Evolutionary conservation across 92 coral and sea anemone genomes (phyloP), one percentile per base, ranked within the genome.

Genomic region (Pocillopora grandis): DNA sequence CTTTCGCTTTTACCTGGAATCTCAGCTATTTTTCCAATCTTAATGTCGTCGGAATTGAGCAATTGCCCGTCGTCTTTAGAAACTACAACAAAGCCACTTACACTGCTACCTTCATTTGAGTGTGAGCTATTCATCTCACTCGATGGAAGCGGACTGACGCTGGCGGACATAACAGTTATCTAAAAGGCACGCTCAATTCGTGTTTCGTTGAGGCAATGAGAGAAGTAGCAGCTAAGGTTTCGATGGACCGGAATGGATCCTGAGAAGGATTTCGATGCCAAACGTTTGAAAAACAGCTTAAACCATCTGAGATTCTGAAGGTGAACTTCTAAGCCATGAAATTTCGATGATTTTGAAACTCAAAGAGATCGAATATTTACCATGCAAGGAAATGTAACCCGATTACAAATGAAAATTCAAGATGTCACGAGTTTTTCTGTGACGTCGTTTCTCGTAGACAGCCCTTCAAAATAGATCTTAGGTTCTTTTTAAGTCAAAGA

Each of bases 61-160:
- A 55, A 61, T n/a, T 49, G 33, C 9, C 18, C 86, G 31, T 74
- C 74, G 52, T 65, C 52, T 23, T 83, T 64, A 7, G 56, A 73
- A 56, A 83, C 73, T 52, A 83, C 65, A 14, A 83, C 86, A 57
- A 8, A 83, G 18, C 72, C 37, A 17, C 16, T 37, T 10, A 60
- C 75, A 52, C 57, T 78, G 56, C 75, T 74, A 13, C 79, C 73
- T 48, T 62, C 80, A 16, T 73, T 73, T 1, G 86, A 83, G 13
- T 83, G 80, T 5, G 86, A 73, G 33, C 80, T 83, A 68, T 57
- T 71, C 78, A 81, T 42, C n/a, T 36, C 8, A 6, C 58, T 31
- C 12, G 84, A 55, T 8, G 84, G 10, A 52, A 74, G 49, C 19
- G 66, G 80, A n/a, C 86, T 74, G 36, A 13, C 75, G 10, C 20